Evolutionary conservation across 2,113 vertebrate genomes (phyloP), one percentile per base, ranked within the genome.

Genomic region (Ptilorrhoa leucosticta): DNA sequence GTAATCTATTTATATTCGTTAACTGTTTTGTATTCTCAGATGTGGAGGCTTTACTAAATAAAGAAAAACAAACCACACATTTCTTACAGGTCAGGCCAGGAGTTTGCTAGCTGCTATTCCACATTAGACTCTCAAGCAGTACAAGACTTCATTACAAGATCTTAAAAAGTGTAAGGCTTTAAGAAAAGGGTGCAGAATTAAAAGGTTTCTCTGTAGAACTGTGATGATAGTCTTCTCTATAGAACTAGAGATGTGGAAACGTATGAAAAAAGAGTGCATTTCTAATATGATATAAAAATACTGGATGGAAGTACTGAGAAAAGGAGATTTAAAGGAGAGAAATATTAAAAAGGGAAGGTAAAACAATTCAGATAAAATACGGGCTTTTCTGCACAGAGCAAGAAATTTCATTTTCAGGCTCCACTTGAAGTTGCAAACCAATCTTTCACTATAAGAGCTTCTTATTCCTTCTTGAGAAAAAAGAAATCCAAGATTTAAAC

Each of bases 321-420:
- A 86, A 76, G 6, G 9, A 48, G 4, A 53, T 73, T 61, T 89
- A 45, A 92, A 64, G 26, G 81, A 45, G 6, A 89, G 58, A 86
- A 77, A 57, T 63, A 51, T 65, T 61, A 30, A 18, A 61, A 70
- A 58, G 20, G 6, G 15, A 70, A 70, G 17, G 28, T 65, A 93
- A 93, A 94, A 73, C 42, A 84, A 84, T 61, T 69, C 54, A 70
- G 31, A 53, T 1, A 1, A 92, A 94, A 80, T 39, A 86, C 8
- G 6, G 54, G 24, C 4, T 76, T 61, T 90, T 77, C 40, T 61
- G 9, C 22, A 69, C 3, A 79, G 39, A 79, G 33, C 21, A 86
- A 83, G 50, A 72, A 80, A 80, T 53, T 93, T 79, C 35, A 56
- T 90, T 92, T 96, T 83, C 50, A 93, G 65, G 24, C 72, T 92